Percentiles rank a stretch among this genome's conserved stretches.
Conservation (phyloP, 2,113 vertebrate species). For the Gallinago undulata region DNA sequence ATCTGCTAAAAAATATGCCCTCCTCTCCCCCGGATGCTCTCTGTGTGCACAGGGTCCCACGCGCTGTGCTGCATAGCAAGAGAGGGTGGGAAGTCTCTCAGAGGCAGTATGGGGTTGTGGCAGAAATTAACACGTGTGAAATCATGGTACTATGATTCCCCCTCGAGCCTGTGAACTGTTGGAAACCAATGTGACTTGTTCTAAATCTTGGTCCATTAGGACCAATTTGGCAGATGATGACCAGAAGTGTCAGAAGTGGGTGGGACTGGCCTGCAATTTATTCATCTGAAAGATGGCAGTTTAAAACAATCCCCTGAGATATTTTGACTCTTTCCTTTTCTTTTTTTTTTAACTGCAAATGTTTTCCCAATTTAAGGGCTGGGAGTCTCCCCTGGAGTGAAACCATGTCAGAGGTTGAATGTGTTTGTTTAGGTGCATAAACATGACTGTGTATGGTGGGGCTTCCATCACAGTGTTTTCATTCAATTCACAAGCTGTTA, state of each 20-base stretch:
- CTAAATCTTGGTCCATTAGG: neutral
- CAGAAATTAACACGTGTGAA: neutral
- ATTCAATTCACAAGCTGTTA: constrained; percentile 10
- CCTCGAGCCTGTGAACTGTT: fast-evolving
- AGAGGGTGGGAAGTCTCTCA: neutral
- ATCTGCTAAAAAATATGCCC: neutral
- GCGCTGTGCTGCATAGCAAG: neutral
- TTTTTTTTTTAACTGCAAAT: neutral
- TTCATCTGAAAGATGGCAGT: neutral
- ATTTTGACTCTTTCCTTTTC: neutral
- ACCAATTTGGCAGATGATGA: neutral
- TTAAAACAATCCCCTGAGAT: neutral
- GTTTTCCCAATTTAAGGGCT: neutral
- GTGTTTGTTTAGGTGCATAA: constrained; percentile 53
- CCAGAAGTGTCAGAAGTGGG: neutral
- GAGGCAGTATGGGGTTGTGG: fast-evolving
- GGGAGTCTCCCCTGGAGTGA: neutral
- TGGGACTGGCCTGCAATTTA: neutral
- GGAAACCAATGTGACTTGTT: neutral
- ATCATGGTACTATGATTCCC: neutral
- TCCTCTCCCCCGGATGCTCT: neutral
- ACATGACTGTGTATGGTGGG: neutral
- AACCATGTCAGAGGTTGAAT: constrained; percentile 18
- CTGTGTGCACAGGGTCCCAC: neutral
- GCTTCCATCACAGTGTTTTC: constrained; percentile 2